Percentiles rank a stretch among this genome's conserved stretches.
phyloP scores from a whole-genome alignment of 2,797 vertebrate species.

The Sebastes kiyomatsui region DNA sequence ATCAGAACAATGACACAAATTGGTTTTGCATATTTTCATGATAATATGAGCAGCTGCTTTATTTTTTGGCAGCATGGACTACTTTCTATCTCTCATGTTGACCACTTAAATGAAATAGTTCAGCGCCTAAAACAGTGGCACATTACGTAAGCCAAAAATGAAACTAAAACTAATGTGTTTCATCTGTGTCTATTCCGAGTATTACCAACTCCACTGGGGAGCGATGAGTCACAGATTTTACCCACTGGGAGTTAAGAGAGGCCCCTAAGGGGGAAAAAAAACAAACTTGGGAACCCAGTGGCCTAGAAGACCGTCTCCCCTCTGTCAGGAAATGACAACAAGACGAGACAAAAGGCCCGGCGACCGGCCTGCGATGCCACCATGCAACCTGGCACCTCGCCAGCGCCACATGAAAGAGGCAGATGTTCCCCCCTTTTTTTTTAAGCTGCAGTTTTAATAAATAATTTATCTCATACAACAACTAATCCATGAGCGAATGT shows the following conservation, averaged over 20 bases:
- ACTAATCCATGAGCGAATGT: conserved; percentile 65
- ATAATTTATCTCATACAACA: conserved; percentile 73
- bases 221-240: conserved; percentile 45
- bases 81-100: conserved; percentile 19
- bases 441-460: conserved; percentile 66
- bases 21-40: neutral
- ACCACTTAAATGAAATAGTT: conserved; percentile 22
- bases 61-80: neutral
- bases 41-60: neutral
- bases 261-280: neutral
- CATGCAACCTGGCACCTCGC: conserved; percentile 68
- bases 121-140: neutral
- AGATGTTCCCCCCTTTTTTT: conserved; percentile 65
- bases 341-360: conserved; percentile 49
- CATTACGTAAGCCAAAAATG: neutral
- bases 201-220: conserved; percentile 25
- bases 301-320: conserved; percentile 53
- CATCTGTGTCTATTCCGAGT: conserved; percentile 33
- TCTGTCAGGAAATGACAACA: conserved; percentile 64
- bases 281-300: conserved; percentile 30
- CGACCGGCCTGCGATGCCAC: conserved; percentile 60
- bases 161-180: conserved; percentile 17
- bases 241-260: conserved; percentile 44
- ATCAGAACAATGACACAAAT: neutral
- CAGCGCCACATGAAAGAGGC: conserved; percentile 76